Base-by-base conservation (phyloP, 1,140 invertebrate genomes). In the Rhagoletis zephyria region DNA sequence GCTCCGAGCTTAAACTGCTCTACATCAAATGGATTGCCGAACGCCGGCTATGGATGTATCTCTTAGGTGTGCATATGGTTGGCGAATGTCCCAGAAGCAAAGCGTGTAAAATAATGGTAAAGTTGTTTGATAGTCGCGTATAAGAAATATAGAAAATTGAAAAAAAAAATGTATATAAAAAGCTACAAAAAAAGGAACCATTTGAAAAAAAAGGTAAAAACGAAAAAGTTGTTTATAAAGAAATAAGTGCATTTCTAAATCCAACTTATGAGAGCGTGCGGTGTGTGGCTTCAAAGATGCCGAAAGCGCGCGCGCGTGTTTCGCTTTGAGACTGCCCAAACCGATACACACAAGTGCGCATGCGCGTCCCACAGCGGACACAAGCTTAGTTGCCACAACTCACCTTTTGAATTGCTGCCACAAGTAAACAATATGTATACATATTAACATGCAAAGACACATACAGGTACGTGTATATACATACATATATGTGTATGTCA, bases 1-100 rank as follows among this genome's bases (percentile, higher is more conserved):
- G 74, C 74, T 81, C 48, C 74, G 16, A 56, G 74, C 74, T 81
- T 19, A 30, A 81, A 81, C 3, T 81, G 74, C 74, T 56, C 48
- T 81, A 81, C 48, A 81, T 81, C 48, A 81, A 81, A 81, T 56
- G 74, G 16, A 42, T 16, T 81, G 74, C 48, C 51, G 74, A 81
- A 81, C 19, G 48, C n/a, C 48, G 48, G 7, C 48, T 30, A 56
- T 19, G 6, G 40, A 56, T n/a, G 56, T 56, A 81, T 9, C n/a
- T n/a, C n/a, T n/a, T n/a, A n/a, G n/a, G 30, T 30, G 30, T 30
- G 30, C 30, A 30, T 30, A 12, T 5, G n/a, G 45, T 81, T 74
- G 67, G 42, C 67, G 67, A 48, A 74, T 48, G 67, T 48, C 4
- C 67, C 67, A 48, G 42, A 42, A 74, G 67, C 12, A 40, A 14